These are phyloP conservation scores for Poecilobothrus nobilitatus DNA, from an alignment of 2,888 invertebrate genomes.

Conservation along the genomic window DNA sequence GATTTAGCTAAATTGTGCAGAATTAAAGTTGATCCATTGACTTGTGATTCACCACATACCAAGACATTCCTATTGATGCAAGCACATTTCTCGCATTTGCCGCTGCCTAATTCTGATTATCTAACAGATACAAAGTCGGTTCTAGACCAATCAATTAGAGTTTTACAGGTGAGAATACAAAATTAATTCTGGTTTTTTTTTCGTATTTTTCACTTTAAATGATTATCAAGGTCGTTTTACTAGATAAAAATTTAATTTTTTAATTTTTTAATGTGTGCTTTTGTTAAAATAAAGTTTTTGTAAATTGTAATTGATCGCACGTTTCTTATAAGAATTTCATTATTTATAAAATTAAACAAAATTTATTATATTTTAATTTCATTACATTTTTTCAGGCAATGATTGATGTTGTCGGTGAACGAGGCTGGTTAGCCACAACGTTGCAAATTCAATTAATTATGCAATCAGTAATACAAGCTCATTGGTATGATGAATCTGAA, in stretches of 20 bases:
- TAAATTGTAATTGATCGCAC: not conserved
- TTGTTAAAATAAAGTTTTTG: not conserved
- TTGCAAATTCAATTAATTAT: conserved; percentile 68
- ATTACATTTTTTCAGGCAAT: conserved; percentile 62
- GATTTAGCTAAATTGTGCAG: conserved; percentile 73
- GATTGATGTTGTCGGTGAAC: conserved; percentile 87
- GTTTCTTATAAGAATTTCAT: not conserved
- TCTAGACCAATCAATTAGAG: conserved; percentile 89
- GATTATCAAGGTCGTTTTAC: no score
- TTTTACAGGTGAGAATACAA: conserved; percentile 64
- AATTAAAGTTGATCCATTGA: conserved; percentile 59
- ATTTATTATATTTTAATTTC: not conserved
- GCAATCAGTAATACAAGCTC: conserved; percentile 86
- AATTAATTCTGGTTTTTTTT: not conserved
- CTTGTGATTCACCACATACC: conserved; percentile 84
- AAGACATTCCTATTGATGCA: conserved; percentile 91
- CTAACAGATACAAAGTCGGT: conserved; percentile 93
- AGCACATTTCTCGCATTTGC: conserved; percentile 79
- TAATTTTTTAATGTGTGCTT: no score
- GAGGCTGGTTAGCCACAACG: conserved; percentile 79
- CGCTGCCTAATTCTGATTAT: conserved; percentile 87
- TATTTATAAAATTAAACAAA: no score
- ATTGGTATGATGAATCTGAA: conserved; percentile 71
- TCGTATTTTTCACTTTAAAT: conserved; percentile 2
- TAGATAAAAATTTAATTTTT: conserved; percentile 8